These are phyloP conservation scores for Dermochelys coriacea DNA, from an alignment of 2,797 vertebrate genomes.

Conservation along the genomic window DNA sequence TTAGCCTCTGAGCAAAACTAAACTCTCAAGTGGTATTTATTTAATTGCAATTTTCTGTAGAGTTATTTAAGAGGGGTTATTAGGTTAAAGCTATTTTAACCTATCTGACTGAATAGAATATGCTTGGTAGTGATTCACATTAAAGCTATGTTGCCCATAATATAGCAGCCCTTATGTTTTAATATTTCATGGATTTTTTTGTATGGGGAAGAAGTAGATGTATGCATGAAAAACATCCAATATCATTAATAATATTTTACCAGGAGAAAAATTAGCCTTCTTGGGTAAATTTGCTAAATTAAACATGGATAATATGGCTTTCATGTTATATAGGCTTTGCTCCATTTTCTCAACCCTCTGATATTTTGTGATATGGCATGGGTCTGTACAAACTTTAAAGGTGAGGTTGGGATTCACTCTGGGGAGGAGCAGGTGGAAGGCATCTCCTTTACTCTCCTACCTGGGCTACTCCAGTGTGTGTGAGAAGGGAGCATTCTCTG, in stretches of 20 bases:
- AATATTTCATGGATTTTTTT: conserved; percentile 21
- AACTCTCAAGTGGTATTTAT: conserved; percentile 75
- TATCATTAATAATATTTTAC: not conserved
- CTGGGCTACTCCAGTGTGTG: not conserved
- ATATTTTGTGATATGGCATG: not conserved
- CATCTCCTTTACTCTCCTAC: not conserved
- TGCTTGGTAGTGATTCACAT: conserved; percentile 33
- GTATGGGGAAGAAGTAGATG: not conserved
- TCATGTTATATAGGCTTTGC: not conserved
- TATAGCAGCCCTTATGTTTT: conserved; percentile 56
- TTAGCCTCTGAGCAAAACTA: conserved; percentile 71
- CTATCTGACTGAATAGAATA: conserved; percentile 36
- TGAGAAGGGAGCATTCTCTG: fast-evolving
- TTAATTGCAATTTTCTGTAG: conserved; percentile 76
- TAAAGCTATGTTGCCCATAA: conserved; percentile 33
- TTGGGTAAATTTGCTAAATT: conserved; percentile 30
- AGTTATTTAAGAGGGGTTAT: conserved; percentile 73
- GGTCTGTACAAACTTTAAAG: not conserved
- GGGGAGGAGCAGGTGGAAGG: not conserved
- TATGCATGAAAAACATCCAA: not conserved
- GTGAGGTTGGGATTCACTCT: not conserved
- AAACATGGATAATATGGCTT: not conserved
- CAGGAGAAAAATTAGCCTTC: conserved; percentile 7
- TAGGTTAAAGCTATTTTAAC: conserved; percentile 70
- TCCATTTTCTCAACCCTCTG: not conserved